Evolutionary conservation across 2,797 vertebrate species (phyloP), one percentile per base, ranked within the genome.

Genomic region (Hozukius guyotensis): DNA sequence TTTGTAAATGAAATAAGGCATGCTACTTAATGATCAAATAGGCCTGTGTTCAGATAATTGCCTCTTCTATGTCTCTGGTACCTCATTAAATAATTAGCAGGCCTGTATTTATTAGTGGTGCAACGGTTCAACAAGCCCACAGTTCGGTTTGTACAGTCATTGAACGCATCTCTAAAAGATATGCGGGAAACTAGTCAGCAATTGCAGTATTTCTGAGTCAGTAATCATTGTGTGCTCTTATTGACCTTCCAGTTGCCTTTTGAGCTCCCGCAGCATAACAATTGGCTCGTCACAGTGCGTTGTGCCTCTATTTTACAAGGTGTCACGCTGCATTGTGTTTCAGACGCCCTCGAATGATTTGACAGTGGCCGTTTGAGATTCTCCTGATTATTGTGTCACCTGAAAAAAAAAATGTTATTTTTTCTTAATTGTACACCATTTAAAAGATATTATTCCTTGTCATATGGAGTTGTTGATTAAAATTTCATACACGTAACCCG

Each of bases 251-350:
- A 42, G 73, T 76, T 32, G 34, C 34, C 62, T 64, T 53, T 64
- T 80, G 46, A 78, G 69, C 68, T 75, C 65, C 53, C 0, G 22
- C 79, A 78, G 85, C 76, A 85, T 86, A 81, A 80, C 76, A 89
- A 88, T 87, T 71, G 88, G 80, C 62, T 49, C 16, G 27, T 80
- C 83, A 72, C 61, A 52, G 79, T 4, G 27, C 8, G 46, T 38
- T 62, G 14, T 49, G 61, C 62, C 9, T 72, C 52, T 49, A 38
- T 77, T 75, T 82, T 59, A 52, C 24, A 69, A 76, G 67, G 64
- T 42, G 78, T 82, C 77, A 69, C 20, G 57, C 32, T 24, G 60
- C 31, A 53, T 77, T 84, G 53, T 80, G 52, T 66, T 42, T 76
- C 56, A 20, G 46, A 80, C 18, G 36, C 56, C 52, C 74, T 52